Evolutionary conservation across 2,113 vertebrate species (phyloP), one percentile per base, ranked within the genome.

Genomic region (Corynorhinus townsendii): DNA sequence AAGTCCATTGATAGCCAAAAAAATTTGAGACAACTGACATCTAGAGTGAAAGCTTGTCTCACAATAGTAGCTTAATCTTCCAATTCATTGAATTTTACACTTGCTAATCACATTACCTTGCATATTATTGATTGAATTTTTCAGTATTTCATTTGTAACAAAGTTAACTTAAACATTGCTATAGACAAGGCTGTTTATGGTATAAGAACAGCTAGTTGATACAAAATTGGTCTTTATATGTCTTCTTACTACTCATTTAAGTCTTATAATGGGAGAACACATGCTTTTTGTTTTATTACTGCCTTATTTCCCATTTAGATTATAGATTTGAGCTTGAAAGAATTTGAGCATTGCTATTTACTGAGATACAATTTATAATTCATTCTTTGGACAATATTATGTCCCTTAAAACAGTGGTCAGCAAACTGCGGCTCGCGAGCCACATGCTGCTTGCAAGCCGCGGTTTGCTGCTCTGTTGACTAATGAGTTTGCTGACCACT

Each of bases 311-410:
- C 35, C 10, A 94, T 54, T 81, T 76, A 80, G 11, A 90, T 64
- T 45, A 45, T 11, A 82, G 14, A 28, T 90, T 92, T 89, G 49
- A 62, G 26, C 17, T 90, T 76, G 38, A 87, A 94, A 76, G 86
- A 88, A 91, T 94, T 96, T 66, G 54, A 68, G 38, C 20, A 75
- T 68, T 89, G 11, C 15, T 86, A 0, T 94, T 96, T 97, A 69
- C 35, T 89, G 40, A 86, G 72, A 85, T 91, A n/a, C 19, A 22
- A 62, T n/a, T 93, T 94, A 4, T 30, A 66, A 10, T 75, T 94
- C 47, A 85, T 86, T 7, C 54, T 90, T 87, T 72, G 24, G 43
- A 88, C 86, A 96, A 68, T 68, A 95, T 91, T 38, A 81, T 80
- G 95, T 84, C 16, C 17, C 82, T 90, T 88, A 90, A 94, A 73